Percentiles rank a stretch among this genome's conserved stretches.
phyloP scores from a whole-genome alignment of 2,113 vertebrate species.

The Platichthys flesus region DNA sequence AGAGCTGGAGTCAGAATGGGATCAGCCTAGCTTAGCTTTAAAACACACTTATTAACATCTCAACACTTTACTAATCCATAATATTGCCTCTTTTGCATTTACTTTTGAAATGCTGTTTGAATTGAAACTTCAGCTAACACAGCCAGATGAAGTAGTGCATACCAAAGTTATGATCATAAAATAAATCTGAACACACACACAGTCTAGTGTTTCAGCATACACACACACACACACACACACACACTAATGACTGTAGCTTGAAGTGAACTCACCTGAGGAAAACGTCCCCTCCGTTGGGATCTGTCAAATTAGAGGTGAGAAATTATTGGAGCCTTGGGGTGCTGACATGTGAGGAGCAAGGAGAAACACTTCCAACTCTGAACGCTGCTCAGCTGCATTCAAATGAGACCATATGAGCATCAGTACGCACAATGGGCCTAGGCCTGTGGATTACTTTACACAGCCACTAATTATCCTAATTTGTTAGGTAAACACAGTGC shows the following conservation, averaged over 20 bases:
- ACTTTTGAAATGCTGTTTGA: too few relatives aligned
- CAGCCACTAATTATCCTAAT: conserved; percentile 70
- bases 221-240: not conserved
- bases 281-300: conserved; percentile 30
- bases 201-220: not conserved
- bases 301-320: conserved; percentile 61
- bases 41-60: too few relatives aligned
- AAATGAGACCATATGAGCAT: conserved; percentile 69
- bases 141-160: too few relatives aligned
- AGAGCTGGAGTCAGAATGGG: too few relatives aligned
- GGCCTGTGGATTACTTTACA: conserved; percentile 62
- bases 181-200: not conserved
- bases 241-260: not conserved
- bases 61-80: too few relatives aligned
- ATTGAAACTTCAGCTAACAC: too few relatives aligned
- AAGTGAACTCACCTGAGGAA: conserved; percentile 12
- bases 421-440: conserved; percentile 47
- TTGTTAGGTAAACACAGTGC: conserved; percentile 69
- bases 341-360: not conserved
- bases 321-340: conserved; percentile 7
- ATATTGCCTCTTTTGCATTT: too few relatives aligned
- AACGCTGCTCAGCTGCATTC: conserved; percentile 5
- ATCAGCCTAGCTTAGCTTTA: too few relatives aligned
- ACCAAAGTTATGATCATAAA: not conserved
- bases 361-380: conserved; percentile 22